Evolutionary conservation across 1,140 invertebrate species (phyloP).

Genomic region (Brachionus plicatilis): DNA sequence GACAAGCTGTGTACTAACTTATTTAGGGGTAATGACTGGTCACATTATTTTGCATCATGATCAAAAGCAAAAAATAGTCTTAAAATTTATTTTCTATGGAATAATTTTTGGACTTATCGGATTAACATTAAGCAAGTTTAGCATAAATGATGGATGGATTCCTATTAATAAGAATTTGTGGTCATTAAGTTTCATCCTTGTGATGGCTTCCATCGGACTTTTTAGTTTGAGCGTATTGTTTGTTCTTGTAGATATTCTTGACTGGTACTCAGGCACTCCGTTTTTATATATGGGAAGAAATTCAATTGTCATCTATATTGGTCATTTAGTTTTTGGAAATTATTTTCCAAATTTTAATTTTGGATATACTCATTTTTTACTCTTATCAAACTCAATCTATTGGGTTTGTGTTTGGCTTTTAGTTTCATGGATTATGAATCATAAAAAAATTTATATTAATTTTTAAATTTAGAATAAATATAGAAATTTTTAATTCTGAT

Average conservation of each 20-base stretch:
- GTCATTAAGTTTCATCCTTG: constrained; percentile 66
- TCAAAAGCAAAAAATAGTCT: constrained; percentile 64
- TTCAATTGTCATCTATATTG: constrained; percentile 76
- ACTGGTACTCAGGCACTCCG: constrained; percentile 74
- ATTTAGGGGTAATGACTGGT: constrained; percentile 64
- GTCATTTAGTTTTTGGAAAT: constrained; percentile 70
- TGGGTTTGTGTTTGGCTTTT: constrained; percentile 73
- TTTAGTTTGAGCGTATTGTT: constrained; percentile 69
- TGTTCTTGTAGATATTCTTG: constrained; percentile 69
- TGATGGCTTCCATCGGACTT: constrained; percentile 67
- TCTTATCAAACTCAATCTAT: constrained; percentile 71
- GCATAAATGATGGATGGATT: constrained; percentile 64
- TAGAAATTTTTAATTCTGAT: neutral
- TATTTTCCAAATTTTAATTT: constrained; percentile 70
- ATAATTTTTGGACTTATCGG: constrained; percentile 66
- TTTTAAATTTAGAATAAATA: constrained; percentile 47
- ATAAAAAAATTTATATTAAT: constrained; percentile 66
- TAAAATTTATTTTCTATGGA: constrained; percentile 54
- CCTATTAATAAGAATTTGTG: constrained; percentile 83
- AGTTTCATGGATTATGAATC: constrained; percentile 66
- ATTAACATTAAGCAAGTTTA: neutral
- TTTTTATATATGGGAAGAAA: constrained; percentile 77
- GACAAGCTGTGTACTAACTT: constrained; percentile 64
- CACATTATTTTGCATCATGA: constrained; percentile 57
- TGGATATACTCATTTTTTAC: constrained; percentile 64